Evolutionary conservation across 2,797 vertebrate species (phyloP).

Genomic region (Etheostoma nigrum): DNA sequence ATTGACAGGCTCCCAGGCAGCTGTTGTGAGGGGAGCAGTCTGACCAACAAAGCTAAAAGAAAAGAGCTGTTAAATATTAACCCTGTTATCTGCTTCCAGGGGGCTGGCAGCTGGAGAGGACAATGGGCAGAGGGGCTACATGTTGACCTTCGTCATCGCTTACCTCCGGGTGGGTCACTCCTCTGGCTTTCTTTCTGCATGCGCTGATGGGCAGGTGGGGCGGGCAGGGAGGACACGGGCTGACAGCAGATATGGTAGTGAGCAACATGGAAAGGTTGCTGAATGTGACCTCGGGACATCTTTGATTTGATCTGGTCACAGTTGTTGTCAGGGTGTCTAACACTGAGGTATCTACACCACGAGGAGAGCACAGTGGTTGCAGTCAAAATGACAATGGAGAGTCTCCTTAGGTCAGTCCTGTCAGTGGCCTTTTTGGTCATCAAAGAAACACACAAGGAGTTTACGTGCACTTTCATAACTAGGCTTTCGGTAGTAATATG

Average conservation of each 20-base stretch:
- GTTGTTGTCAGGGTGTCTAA: slow-evolving; percentile 66
- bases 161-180: slow-evolving; percentile 95
- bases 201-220: slow-evolving; percentile 66
- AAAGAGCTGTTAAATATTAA: slow-evolving; percentile 85
- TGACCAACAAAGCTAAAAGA: slow-evolving; percentile 64
- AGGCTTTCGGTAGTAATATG: neutral
- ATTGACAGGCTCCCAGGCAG: slow-evolving; percentile 75
- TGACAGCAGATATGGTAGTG: slow-evolving; percentile 70
- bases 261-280: slow-evolving; percentile 53
- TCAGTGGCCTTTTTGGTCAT: slow-evolving; percentile 40
- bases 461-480: neutral
- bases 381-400: slow-evolving; percentile 59
- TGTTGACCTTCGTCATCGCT: slow-evolving; percentile 98
- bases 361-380: slow-evolving; percentile 40
- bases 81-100: slow-evolving; percentile 88
- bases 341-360: slow-evolving; percentile 38
- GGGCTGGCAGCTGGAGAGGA: slow-evolving; percentile 99
- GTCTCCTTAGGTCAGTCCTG: slow-evolving; percentile 42
- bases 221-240: slow-evolving; percentile 20
- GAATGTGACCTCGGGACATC: slow-evolving; percentile 69
- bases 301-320: slow-evolving; percentile 74
- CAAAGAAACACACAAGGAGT: slow-evolving; percentile 16
- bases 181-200: slow-evolving; percentile 43
- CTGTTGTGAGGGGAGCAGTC: slow-evolving; percentile 64
- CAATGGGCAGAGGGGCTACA: slow-evolving; percentile 99